Percentiles rank a stretch among this genome's conserved stretches.
phyloP scores from a whole-genome alignment of 2,888 invertebrate species.

The Brenthis ino region DNA sequence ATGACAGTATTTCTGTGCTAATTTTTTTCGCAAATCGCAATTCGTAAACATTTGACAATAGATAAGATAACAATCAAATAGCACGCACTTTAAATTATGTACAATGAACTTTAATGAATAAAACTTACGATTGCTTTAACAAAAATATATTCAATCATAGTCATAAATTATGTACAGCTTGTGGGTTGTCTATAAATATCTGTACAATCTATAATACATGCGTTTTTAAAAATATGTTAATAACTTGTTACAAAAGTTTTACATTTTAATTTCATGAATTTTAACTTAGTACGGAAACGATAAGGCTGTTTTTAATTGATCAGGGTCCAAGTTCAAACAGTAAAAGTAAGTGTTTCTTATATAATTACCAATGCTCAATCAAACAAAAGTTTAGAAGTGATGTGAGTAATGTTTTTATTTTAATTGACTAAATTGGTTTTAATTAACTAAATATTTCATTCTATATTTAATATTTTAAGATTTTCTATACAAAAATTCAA shows the following conservation, averaged over 20 bases:
- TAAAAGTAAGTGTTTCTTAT: conserved; percentile 42
- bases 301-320: conserved; percentile 22
- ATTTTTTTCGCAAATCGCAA: conserved; percentile 77
- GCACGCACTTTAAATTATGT: background rate
- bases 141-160: too few relatives aligned
- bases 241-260: background rate
- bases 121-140: too few relatives aligned
- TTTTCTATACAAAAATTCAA: background rate
- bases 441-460: too few relatives aligned
- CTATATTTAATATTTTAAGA: too few relatives aligned
- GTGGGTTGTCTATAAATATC: too few relatives aligned
- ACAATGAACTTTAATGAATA: conserved; percentile 3
- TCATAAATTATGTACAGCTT: too few relatives aligned
- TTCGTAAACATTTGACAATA: conserved; percentile 39
- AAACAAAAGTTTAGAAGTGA: background rate
- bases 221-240: background rate
- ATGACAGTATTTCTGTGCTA: too few relatives aligned
- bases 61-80: conserved; percentile 22
- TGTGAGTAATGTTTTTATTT: too few relatives aligned
- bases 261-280: conserved; percentile 31
- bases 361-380: conserved; percentile 24
- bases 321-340: conserved; percentile 41
- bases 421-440: too few relatives aligned
- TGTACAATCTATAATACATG: conserved; percentile 5
- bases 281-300: conserved; percentile 24